phyloP scores from a whole-genome alignment of 2,797 vertebrate genomes.

The Sphenopsis melanotis region DNA sequence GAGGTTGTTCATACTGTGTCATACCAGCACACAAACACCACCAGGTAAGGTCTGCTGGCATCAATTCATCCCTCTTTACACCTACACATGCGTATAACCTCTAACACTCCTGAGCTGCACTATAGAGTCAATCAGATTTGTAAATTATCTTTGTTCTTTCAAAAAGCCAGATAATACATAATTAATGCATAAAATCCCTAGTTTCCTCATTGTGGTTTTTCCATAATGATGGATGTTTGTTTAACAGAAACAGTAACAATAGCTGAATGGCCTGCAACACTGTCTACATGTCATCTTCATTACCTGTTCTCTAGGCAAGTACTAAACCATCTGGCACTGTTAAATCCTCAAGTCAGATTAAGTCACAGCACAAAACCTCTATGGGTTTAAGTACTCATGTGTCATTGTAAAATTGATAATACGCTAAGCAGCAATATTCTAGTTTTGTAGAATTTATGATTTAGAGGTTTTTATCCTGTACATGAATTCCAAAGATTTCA shows the following conservation, averaged over 20 bases:
- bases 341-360: background rate
- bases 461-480: background rate
- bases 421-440: background rate
- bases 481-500: background rate
- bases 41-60: background rate
- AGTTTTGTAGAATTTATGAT: background rate
- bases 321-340: background rate
- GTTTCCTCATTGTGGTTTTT: background rate
- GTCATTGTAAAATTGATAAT: background rate
- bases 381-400: background rate
- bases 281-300: background rate
- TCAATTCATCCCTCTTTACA: background rate
- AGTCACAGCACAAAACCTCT: background rate
- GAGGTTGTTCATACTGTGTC: background rate
- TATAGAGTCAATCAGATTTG: background rate
- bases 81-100: rapidly evolving
- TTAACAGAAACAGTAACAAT: background rate
- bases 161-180: background rate
- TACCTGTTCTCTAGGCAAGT: background rate
- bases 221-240: background rate
- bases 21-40: background rate
- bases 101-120: background rate
- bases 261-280: background rate
- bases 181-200: background rate
- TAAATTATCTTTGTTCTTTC: background rate